Base-by-base conservation (phyloP, 2,113 vertebrate species). In the Clarias gariepinus region DNA sequence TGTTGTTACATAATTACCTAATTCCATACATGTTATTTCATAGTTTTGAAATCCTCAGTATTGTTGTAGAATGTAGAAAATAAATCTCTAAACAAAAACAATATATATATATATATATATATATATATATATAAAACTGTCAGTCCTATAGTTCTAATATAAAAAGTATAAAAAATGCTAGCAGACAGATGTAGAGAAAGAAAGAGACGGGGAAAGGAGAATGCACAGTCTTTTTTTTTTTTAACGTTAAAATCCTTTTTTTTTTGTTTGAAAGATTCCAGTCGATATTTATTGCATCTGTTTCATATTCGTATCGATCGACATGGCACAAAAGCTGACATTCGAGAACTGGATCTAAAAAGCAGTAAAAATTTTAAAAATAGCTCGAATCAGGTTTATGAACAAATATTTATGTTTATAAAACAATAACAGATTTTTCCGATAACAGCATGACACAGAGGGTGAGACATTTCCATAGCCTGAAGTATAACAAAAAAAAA, bases 241-340 rank as follows among this genome's bases (percentile, higher is more conserved):
- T 55, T 3, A n/a, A 76, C 13, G 25, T 25, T 77, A 25, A 3
- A 52, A 2, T 76, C 23, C 41, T 79, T 28, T 47, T 47, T 28
- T 47, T 47, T 47, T 47, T 30, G 76, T 78, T 74, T 25, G 36
- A 23, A n/a, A 78, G n/a, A 57, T 57, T 57, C 19, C 53, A 28
- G 76, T 78, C 52, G 15, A 78, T 78, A 28, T 79, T 79, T 57
- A 79, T 79, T 58, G 53, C 21, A 79, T 79, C 77, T 10, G 77
- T 79, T 57, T 58, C 53, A 58, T 79, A 79, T 58, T 58, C 28
- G 9, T 28, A 78, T 79, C 23, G 77, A 79, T 33, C 28, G 53
- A 21, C n/a, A 4, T 3, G 11, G 53, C 76, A 4, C 1, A 28
- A 57, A 57, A 79, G 55, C 55, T 79, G 53, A 78, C 76, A 57